Conservation (phyloP, 2,113 vertebrate species). For the Notechis scutatus region DNA sequence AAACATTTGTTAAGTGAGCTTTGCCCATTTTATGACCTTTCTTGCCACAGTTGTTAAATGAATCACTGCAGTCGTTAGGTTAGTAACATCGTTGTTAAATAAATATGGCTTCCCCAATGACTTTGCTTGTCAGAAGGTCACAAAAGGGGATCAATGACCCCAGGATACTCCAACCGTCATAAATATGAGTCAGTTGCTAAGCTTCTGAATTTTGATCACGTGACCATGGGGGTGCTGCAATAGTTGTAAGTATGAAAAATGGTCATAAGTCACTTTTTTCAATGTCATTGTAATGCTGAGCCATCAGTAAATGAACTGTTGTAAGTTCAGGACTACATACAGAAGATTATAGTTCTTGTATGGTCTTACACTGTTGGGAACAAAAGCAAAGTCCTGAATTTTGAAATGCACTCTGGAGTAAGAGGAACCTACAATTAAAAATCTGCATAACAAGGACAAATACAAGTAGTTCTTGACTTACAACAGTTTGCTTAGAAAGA, state of each 20-base stretch:
- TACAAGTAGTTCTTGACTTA: background rate
- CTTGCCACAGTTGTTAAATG: background rate
- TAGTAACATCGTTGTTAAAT: background rate
- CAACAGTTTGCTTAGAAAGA: too few relatives aligned
- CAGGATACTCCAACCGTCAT: background rate
- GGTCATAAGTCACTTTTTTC: background rate
- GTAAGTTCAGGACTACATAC: background rate
- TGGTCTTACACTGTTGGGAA: background rate
- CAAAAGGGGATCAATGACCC: background rate
- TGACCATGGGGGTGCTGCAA: background rate
- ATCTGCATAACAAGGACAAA: background rate
- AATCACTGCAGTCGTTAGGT: background rate
- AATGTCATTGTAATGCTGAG: background rate
- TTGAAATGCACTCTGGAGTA: background rate
- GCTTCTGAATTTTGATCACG: background rate
- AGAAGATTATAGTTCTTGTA: background rate
- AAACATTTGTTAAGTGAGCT: background rate
- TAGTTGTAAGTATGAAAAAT: background rate
- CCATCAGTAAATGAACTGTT: background rate
- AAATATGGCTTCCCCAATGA: background rate
- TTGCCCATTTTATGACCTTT: background rate
- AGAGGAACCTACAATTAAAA: background rate
- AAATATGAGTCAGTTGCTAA: background rate
- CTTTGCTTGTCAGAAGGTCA: background rate
- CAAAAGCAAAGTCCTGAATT: background rate